Percentiles rank a stretch among this genome's conserved stretches.
These are phyloP conservation scores for Spizaetus ornatus DNA, from an alignment of 2,113 vertebrate species.

Conservation along the genomic window DNA sequence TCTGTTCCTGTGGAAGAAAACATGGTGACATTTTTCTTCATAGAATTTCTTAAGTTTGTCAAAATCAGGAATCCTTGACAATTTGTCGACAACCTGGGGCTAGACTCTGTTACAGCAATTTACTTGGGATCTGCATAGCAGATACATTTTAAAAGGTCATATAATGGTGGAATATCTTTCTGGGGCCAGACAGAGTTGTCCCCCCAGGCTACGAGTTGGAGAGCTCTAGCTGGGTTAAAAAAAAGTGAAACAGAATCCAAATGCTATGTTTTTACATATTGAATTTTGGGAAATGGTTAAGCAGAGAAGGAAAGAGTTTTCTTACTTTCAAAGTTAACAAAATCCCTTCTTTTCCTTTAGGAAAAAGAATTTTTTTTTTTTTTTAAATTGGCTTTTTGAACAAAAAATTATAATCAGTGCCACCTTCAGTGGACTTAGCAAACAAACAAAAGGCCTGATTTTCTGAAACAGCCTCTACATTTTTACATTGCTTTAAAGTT, in stretches of 20 bases:
- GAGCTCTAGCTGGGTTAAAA: slow-evolving; percentile 4
- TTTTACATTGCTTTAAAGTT: not conserved
- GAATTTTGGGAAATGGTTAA: slow-evolving; percentile 26
- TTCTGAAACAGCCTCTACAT: not conserved
- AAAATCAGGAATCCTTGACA: slow-evolving; percentile 41
- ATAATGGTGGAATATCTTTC: slow-evolving; percentile 56
- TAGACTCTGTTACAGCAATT: slow-evolving; percentile 48
- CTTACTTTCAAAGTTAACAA: not conserved
- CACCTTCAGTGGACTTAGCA: not conserved
- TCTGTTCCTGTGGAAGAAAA: not conserved
- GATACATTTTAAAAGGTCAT: slow-evolving; percentile 63
- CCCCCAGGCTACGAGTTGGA: slow-evolving; percentile 51
- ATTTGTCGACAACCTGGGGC: slow-evolving; percentile 15
- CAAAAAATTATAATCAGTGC: not conserved
- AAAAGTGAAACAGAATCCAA: slow-evolving; percentile 15
- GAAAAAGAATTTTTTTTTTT: not conserved
- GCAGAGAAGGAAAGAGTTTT: slow-evolving; percentile 1
- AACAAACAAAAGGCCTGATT: not conserved
- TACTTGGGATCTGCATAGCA: slow-evolving; percentile 56
- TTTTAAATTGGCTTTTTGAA: not conserved
- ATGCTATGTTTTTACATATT: slow-evolving; percentile 17
- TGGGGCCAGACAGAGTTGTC: slow-evolving; percentile 46
- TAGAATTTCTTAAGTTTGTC: slow-evolving; percentile 21
- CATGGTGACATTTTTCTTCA: slow-evolving; percentile 22
- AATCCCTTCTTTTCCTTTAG: not conserved